These are phyloP conservation scores for Antheraea assamensis DNA, from an alignment of 2,888 invertebrate species.

Conservation along the genomic window DNA sequence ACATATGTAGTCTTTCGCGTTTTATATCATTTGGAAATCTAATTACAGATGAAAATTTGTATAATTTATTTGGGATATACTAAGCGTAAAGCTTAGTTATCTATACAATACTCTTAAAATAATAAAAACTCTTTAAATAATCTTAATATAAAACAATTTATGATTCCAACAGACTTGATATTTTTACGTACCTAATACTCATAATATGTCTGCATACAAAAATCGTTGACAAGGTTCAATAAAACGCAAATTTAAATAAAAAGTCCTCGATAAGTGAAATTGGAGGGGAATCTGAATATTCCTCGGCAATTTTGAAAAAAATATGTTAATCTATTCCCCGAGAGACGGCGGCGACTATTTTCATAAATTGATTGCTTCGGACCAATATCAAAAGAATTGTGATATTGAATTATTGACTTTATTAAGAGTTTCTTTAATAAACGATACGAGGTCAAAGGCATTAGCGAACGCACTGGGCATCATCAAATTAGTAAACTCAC, in stretches of 20 bases:
- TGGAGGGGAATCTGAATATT: constrained; percentile 75
- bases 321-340: constrained; percentile 71
- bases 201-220: constrained; percentile 15
- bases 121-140: neutral
- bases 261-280: constrained; percentile 68
- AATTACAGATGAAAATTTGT: too few relatives aligned
- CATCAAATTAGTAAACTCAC: neutral
- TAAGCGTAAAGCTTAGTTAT: neutral
- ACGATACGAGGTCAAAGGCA: constrained; percentile 3
- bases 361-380: constrained; percentile 72
- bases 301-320: constrained; percentile 67
- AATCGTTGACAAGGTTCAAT: constrained; percentile 11
- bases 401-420: constrained; percentile 57
- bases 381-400: constrained; percentile 68
- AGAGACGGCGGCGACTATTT: constrained; percentile 62
- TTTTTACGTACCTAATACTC: neutral
- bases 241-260: constrained; percentile 32
- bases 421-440: constrained; percentile 31
- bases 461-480: neutral
- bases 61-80: neutral
- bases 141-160: neutral
- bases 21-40: too few relatives aligned
- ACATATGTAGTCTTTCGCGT: too few relatives aligned
- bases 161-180: neutral
- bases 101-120: too few relatives aligned